Evolutionary conservation across 2,888 invertebrate species (phyloP).

Genomic region (Nudaria mundana): DNA sequence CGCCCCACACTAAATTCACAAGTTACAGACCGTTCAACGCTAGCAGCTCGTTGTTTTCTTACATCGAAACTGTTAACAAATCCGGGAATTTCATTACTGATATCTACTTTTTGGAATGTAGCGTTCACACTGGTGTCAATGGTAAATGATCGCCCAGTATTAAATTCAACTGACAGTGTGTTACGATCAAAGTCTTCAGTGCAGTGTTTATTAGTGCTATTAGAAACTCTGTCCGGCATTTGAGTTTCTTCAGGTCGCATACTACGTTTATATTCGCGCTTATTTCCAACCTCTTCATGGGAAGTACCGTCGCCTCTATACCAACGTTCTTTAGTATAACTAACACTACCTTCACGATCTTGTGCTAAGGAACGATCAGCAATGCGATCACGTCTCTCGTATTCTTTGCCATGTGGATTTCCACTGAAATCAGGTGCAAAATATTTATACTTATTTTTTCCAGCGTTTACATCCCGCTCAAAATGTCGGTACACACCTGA

Average conservation of each 20-base stretch:
- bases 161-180: slow-evolving; percentile 43
- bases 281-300: slow-evolving; percentile 32
- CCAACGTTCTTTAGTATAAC: slow-evolving; percentile 32
- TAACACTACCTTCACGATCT: slow-evolving; percentile 21
- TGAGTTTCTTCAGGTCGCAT: slow-evolving; percentile 10
- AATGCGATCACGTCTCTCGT: slow-evolving; percentile 12
- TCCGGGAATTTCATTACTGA: slow-evolving; percentile 35
- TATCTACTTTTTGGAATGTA: slow-evolving; percentile 56
- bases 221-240: too few species aligned
- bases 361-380: slow-evolving; percentile 12
- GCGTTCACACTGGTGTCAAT: slow-evolving; percentile 66
- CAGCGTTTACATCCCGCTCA: slow-evolving; percentile 41
- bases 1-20: slow-evolving; percentile 32
- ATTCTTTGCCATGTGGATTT: slow-evolving; percentile 20
- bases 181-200: slow-evolving; percentile 30
- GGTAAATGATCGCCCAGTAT: slow-evolving; percentile 51
- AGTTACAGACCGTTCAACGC: slow-evolving; percentile 57
- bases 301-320: slow-evolving; percentile 33
- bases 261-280: slow-evolving; percentile 28
- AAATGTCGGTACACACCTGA: slow-evolving; percentile 35
- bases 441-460: slow-evolving; percentile 37
- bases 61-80: slow-evolving; percentile 45
- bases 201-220: slow-evolving; percentile 25
- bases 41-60: slow-evolving; percentile 58
- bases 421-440: slow-evolving; percentile 15